Evolutionary conservation across 2,113 vertebrate genomes (phyloP).

Genomic region (Synchiropus splendidus): DNA sequence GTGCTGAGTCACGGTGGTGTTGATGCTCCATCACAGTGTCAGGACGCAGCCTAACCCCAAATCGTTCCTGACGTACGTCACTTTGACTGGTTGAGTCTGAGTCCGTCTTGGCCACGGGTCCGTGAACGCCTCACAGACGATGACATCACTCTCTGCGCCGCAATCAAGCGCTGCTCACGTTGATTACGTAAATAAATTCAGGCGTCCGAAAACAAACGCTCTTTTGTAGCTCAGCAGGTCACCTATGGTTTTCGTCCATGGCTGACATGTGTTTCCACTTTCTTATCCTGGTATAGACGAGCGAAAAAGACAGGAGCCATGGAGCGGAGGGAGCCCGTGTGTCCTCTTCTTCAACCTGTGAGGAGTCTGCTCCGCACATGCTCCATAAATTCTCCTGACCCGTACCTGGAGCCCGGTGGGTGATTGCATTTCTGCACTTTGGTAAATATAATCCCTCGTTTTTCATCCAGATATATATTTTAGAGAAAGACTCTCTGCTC

Average conservation of each 20-base stretch:
- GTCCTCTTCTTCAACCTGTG: slow-evolving; percentile 30
- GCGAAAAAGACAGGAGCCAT: slow-evolving; percentile 53
- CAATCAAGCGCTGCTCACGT: not conserved
- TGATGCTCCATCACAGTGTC: too few relatives aligned
- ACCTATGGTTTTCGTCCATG: slow-evolving; percentile 32
- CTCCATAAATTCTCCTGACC: slow-evolving; percentile 44
- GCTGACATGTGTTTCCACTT: slow-evolving; percentile 43
- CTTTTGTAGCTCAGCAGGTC: slow-evolving; percentile 19
- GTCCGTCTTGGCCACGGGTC: too few relatives aligned
- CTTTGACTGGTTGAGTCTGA: too few relatives aligned
- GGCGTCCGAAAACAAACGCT: slow-evolving; percentile 16
- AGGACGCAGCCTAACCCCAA: too few relatives aligned
- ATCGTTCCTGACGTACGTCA: too few relatives aligned
- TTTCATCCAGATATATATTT: too few relatives aligned
- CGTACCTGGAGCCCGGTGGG: slow-evolving; percentile 30
- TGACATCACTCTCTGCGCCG: slow-evolving; percentile 1
- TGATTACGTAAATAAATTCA: slow-evolving; percentile 12
- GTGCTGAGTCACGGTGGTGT: too few relatives aligned
- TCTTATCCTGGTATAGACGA: slow-evolving; percentile 37
- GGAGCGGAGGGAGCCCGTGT: slow-evolving; percentile 43
- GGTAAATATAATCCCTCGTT: too few relatives aligned
- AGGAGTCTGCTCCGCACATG: slow-evolving; percentile 59
- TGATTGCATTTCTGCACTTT: too few relatives aligned
- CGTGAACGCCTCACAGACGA: not conserved
- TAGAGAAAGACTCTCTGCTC: too few relatives aligned